Evolutionary conservation across 2,113 vertebrate genomes (phyloP).

Genomic region (Mystacornis crossleyi): DNA sequence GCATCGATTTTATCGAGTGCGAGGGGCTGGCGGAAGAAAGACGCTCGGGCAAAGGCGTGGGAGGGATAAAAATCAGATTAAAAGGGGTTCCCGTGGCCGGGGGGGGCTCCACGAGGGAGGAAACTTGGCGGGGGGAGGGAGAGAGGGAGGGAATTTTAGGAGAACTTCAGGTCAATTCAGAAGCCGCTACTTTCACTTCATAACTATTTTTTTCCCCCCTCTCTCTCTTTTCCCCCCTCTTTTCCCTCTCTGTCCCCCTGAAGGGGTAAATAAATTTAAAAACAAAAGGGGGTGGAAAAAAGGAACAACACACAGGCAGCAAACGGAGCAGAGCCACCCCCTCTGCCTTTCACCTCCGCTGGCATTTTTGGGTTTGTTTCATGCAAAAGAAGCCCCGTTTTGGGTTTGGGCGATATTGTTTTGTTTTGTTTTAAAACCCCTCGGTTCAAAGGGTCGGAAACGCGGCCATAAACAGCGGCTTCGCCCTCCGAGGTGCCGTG

Average conservation of each 20-base stretch:
- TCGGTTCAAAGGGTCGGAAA: conserved; percentile 70
- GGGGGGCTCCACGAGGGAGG: background rate
- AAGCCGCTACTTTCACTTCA: background rate
- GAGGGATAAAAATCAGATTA: background rate
- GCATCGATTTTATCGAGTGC: background rate
- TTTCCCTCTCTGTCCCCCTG: background rate
- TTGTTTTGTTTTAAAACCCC: conserved; percentile 39
- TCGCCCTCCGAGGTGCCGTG: conserved; percentile 26
- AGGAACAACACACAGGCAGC: background rate
- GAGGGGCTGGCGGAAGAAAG: background rate
- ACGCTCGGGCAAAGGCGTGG: background rate
- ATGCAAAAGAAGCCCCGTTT: background rate
- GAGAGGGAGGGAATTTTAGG: background rate
- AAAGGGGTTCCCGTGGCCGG: background rate
- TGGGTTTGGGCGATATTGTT: background rate
- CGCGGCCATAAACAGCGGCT: conserved; percentile 65
- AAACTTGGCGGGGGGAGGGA: background rate
- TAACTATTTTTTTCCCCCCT: background rate
- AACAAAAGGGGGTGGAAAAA: rapidly evolving
- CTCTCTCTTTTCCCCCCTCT: background rate
- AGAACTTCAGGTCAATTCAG: background rate
- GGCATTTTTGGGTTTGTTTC: background rate
- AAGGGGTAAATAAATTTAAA: background rate
- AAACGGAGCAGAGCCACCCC: background rate
- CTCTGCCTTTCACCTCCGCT: background rate